Evolutionary conservation across 2,797 vertebrate species (phyloP).

Genomic region (Tenualosa thibaudeaui): DNA sequence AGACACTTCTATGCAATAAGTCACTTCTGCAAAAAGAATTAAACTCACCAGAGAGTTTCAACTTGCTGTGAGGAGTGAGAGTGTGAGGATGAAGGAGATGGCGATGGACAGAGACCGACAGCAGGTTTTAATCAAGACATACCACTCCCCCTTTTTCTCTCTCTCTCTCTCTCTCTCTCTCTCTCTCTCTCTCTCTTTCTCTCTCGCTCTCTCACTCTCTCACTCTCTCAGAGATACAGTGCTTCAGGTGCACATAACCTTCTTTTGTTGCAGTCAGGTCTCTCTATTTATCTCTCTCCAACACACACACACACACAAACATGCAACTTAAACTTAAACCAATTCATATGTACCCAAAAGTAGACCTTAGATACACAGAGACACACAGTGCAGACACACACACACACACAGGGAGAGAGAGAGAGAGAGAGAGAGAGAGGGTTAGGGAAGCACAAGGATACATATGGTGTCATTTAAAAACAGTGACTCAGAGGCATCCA

Average conservation of each 20-base stretch:
- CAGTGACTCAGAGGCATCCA: background rate
- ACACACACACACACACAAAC: too few species aligned
- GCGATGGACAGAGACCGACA: background rate
- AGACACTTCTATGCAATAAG: too few species aligned
- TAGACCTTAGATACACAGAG: too few species aligned
- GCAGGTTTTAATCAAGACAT: conserved; percentile 37
- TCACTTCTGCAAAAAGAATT: background rate
- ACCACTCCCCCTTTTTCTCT: conserved; percentile 25
- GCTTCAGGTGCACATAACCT: too few species aligned
- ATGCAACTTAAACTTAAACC: too few species aligned
- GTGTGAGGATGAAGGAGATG: background rate
- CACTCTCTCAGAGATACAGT: background rate
- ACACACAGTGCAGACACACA: background rate
- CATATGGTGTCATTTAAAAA: background rate
- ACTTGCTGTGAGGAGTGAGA: background rate
- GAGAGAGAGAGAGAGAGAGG: too few species aligned
- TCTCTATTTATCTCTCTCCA: too few species aligned
- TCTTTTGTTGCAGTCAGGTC: too few species aligned
- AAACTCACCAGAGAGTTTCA: conserved; percentile 49
- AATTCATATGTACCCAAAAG: too few species aligned
- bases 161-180: background rate
- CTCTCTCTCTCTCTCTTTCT: background rate
- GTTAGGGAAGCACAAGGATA: background rate
- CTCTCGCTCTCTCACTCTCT: background rate
- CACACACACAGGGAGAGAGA: background rate